Base-by-base conservation (phyloP, 1,140 invertebrate genomes). In the Hyposmocoma kahamanoa region DNA sequence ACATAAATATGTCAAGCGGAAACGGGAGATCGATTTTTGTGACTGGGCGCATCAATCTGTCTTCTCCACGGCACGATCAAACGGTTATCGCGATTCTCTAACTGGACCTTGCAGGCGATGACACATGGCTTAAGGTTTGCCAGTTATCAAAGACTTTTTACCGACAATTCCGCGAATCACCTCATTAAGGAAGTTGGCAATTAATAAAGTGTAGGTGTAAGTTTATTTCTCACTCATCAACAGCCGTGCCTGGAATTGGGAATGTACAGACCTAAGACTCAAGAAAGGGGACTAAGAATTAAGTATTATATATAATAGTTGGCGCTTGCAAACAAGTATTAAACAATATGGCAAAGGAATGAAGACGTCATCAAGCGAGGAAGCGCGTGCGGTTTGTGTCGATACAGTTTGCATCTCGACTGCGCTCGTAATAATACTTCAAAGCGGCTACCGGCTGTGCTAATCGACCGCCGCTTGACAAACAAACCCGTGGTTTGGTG, bases 61-160 rank as follows among this genome's bases (percentile, higher is more conserved):
- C 76, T 51, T 53, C 68, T 43, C 42, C 44, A 47, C 57, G 56
- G 51, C 43, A 32, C 52, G 78, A 82, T 82, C 78, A 82, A 82
- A 79, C 60, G 72, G 13, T 54, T 64, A 56, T 72, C 48, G 58
- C 66, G 53, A 66, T 53, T 54, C 52, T 26, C 24, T 26, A 11
- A 15, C 3, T 17, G 32, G 32, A 36, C 32, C 32, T 36, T 17
- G 32, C 11, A n/a, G 32, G 1, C 49, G 62, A 64, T 62, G 59
- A 64, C 75, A 75, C 52, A 57, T 69, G 52, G 62, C 54, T 64
- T 43, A 71, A 66, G 48, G 53, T 49, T 56, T 49, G 50, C 47
- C 41, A 47, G 36, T 39, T 56, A 34, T 61, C 59, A 62, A 60
- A 58, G 49, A 49, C 19, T 51, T 32, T 39, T 56, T 53, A 56